Evolutionary conservation across 2,888 invertebrate species (phyloP).

Genomic region (Cistogaster globosa): DNA sequence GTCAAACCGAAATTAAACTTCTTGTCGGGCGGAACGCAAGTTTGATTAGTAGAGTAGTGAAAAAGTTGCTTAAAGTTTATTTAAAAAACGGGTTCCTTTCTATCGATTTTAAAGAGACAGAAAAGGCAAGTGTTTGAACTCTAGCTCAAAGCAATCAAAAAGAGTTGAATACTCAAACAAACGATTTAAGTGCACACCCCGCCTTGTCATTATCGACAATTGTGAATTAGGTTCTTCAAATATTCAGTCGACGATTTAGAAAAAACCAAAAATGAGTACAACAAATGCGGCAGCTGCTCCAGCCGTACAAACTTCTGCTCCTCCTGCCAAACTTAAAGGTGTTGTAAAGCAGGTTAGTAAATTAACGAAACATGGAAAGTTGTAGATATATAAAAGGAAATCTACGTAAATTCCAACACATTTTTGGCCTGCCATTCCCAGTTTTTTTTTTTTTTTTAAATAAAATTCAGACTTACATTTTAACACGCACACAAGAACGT

Average conservation of each 20-base stretch:
- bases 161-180: background rate
- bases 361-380: conserved; percentile 16
- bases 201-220: conserved; percentile 41
- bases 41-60: conserved; percentile 57
- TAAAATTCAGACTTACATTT: conserved; percentile 62
- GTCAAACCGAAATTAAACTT: conserved; percentile 74
- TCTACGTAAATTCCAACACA: conserved; percentile 64
- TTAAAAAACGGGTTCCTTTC: conserved; percentile 61
- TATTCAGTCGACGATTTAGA: conserved; percentile 74
- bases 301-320: conserved; percentile 78
- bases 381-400: conserved; percentile 17
- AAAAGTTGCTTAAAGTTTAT: conserved; percentile 52
- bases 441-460: conserved; percentile 34
- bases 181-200: conserved; percentile 63
- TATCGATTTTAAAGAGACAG: background rate
- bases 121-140: conserved; percentile 43
- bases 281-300: conserved; percentile 79
- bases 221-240: conserved; percentile 44
- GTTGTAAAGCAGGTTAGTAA: conserved; percentile 82
- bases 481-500: conserved; percentile 68
- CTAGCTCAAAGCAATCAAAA: conserved; percentile 1
- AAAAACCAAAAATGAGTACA: conserved; percentile 77
- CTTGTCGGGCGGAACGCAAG: conserved; percentile 72
- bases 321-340: conserved; percentile 78
- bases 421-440: conserved; percentile 40